Evolutionary conservation across 2,888 invertebrate species (phyloP).

Genomic region (Exephanes ischioxanthus): DNA sequence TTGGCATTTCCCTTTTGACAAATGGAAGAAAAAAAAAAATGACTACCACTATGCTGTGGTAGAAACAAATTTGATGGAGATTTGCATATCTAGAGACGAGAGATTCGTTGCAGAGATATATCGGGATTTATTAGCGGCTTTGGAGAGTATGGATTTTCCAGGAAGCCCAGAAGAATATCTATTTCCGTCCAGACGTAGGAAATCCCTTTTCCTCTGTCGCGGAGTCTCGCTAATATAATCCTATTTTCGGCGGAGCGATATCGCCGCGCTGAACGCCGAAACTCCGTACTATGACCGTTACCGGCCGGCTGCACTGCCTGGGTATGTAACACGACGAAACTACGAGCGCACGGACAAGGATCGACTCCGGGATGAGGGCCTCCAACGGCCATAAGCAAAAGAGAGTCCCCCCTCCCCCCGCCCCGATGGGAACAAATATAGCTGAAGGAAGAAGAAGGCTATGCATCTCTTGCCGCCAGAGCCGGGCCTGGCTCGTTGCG

Average conservation of each 20-base stretch:
- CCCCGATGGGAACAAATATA: constrained; percentile 75
- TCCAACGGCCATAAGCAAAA: constrained; percentile 24
- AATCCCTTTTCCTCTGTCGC: constrained; percentile 60
- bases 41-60: no score
- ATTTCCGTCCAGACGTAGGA: constrained; percentile 64
- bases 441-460: constrained; percentile 73
- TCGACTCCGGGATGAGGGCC: constrained; percentile 24
- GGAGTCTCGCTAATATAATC: constrained; percentile 53
- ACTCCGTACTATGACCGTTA: constrained; percentile 51
- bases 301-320: constrained; percentile 2
- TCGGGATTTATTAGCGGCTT: background rate
- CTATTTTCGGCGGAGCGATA: constrained; percentile 65
- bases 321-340: constrained; percentile 7
- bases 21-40: no score
- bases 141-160: constrained; percentile 59
- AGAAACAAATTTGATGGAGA: no score
- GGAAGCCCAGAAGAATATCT: constrained; percentile 48
- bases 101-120: background rate
- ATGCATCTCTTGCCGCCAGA: constrained; percentile 42
- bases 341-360: constrained; percentile 44
- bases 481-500: constrained; percentile 50
- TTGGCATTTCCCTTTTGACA: no score
- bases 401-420: background rate
- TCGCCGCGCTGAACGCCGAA: constrained; percentile 45
- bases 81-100: no score